Conservation (phyloP, 2,888 invertebrate species). For the Ophonus ardosiacus region DNA sequence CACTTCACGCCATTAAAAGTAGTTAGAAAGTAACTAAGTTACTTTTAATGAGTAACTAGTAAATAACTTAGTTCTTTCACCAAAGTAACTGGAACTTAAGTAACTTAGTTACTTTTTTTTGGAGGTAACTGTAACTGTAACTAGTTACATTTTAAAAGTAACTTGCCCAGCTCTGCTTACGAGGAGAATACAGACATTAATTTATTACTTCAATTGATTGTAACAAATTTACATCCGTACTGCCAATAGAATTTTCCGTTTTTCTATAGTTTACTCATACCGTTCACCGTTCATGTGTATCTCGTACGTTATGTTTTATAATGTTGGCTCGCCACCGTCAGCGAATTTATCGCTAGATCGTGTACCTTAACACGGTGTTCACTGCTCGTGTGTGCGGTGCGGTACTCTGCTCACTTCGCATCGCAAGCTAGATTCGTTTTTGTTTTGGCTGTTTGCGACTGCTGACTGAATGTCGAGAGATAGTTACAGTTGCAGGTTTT, state of each 20-base stretch:
- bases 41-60: no score
- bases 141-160: no score
- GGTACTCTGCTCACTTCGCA: no score
- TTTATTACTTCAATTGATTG: not conserved
- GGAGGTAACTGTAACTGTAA: no score
- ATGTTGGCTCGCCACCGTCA: conserved; percentile 12
- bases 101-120: no score
- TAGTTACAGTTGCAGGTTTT: not conserved
- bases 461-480: not conserved
- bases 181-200: no score
- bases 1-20: no score
- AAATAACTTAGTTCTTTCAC: no score
- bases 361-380: conserved; percentile 1
- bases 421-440: not conserved
- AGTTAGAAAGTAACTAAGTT: no score
- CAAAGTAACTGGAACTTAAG: no score
- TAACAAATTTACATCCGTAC: not conserved
- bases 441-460: not conserved
- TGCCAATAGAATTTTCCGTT: not conserved
- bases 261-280: not conserved
- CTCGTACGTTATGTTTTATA: conserved; percentile 34
- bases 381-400: not conserved
- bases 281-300: not conserved
- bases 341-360: conserved; percentile 8
- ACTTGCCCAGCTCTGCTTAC: no score